Percentiles rank a stretch among this genome's conserved stretches.
phyloP scores from a whole-genome alignment of 2,113 vertebrate genomes.

The Buteo buteo region DNA sequence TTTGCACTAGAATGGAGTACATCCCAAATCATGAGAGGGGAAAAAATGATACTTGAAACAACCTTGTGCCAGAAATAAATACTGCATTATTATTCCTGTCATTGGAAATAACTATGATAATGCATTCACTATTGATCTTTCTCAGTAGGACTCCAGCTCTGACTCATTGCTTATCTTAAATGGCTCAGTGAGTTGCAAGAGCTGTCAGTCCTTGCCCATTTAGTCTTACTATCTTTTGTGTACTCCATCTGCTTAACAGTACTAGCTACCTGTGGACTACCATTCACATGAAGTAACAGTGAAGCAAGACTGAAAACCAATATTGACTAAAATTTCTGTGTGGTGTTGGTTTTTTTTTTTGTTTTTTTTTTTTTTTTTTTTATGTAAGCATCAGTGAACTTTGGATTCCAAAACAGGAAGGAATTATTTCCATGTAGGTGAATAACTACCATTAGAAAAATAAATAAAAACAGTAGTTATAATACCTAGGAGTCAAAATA shows the following conservation, averaged over 20 bases:
- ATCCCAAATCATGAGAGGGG: not conserved
- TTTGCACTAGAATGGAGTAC: not conserved
- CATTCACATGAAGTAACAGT: too few relatives aligned
- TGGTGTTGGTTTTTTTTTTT: too few relatives aligned
- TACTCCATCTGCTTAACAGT: not conserved
- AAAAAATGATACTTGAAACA: not conserved
- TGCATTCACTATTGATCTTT: constrained; percentile 66
- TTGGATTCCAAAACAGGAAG: too few relatives aligned
- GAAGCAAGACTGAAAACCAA: too few relatives aligned
- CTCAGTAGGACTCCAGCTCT: constrained; percentile 28
- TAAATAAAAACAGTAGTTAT: too few relatives aligned
- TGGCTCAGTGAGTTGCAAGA: constrained; percentile 38
- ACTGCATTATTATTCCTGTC: constrained; percentile 47
- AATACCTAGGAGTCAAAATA: too few relatives aligned
- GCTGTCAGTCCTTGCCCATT: constrained; percentile 40
- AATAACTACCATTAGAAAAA: too few relatives aligned
- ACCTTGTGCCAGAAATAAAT: constrained; percentile 42
- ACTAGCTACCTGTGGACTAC: not conserved
- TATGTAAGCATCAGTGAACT: too few relatives aligned
- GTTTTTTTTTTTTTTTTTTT: too few relatives aligned
- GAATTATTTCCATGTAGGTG: too few relatives aligned
- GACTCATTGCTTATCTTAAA: constrained; percentile 64
- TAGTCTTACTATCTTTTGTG: constrained; percentile 1
- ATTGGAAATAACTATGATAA: constrained; percentile 61
- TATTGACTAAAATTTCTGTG: too few relatives aligned